Evolutionary conservation across 2,888 invertebrate genomes (phyloP), one percentile per base, ranked within the genome.

Genomic region (Agriopis aurantiaria): DNA sequence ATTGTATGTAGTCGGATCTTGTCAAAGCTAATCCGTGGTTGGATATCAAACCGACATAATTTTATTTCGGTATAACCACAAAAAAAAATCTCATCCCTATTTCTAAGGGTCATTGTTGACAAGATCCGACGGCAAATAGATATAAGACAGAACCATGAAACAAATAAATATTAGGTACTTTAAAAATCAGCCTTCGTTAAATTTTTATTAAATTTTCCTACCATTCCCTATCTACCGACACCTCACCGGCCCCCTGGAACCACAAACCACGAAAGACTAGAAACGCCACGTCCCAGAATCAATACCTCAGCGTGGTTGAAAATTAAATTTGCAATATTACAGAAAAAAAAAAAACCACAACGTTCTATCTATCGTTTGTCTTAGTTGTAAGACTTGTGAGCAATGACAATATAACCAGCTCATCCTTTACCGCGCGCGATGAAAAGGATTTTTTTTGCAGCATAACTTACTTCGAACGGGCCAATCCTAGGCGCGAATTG

Each of bases 121-220:
- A 71, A 73, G 64, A 75, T 71, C 60, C 65, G 58, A 70, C 63
- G 57, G 64, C 60, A 64, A 59, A 57, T 56, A 60, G 46, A 60
- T 49, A 63, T 60, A 53, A 45, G 56, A 69, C 61, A 67, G 70
- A 59, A 63, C 63, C 58, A 63, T 80, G 77, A 82, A 81, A 79
- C 74, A 79, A 81, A 80, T 83, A 83, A 85, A 85, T 82, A 85
- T 86, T 84, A 62, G 62, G 53, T 62, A 82, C 82, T 80, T 84
- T 86, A 87, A 89, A 65, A 88, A 88, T 91, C 91, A 92, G 91
- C 90, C 91, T 92, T 92, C 87, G 83, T 81, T 81, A 86, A 85
- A 82, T 83, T 82, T 73, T 74, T 64, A 63, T 59, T 61, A 80
- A 81, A 83, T 81, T 86, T 87, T 84, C 80, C 86, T 88, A 86